These are phyloP conservation scores for Parnassius smintheus DNA, from an alignment of 2,888 invertebrate genomes.

Conservation along the genomic window DNA sequence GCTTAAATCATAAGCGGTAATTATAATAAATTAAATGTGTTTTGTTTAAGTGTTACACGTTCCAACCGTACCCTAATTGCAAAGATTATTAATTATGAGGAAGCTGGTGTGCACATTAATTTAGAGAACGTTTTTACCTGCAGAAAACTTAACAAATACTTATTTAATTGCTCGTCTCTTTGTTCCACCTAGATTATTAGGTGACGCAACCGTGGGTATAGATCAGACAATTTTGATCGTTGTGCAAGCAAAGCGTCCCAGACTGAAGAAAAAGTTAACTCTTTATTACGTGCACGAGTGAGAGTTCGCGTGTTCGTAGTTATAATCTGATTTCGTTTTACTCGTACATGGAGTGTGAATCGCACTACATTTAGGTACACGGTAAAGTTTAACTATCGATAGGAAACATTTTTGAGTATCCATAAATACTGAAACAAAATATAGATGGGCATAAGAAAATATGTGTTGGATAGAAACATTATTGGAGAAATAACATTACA, in stretches of 20 bases:
- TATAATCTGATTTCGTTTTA: slow-evolving; percentile 56
- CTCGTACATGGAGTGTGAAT: slow-evolving; percentile 32
- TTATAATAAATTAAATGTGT: slow-evolving; percentile 25
- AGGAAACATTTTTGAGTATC: too few species aligned
- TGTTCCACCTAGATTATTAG: slow-evolving; percentile 65
- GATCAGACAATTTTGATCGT: slow-evolving; percentile 63
- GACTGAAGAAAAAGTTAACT: slow-evolving; percentile 46
- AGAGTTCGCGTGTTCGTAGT: slow-evolving; percentile 50
- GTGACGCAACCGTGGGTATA: slow-evolving; percentile 63
- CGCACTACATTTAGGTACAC: slow-evolving; percentile 13
- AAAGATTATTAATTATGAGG: slow-evolving; percentile 77
- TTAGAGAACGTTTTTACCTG: slow-evolving; percentile 67
- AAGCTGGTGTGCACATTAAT: slow-evolving; percentile 69
- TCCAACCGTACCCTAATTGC: slow-evolving; percentile 71
- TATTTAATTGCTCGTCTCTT: slow-evolving; percentile 72
- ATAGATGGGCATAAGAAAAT: too few species aligned
- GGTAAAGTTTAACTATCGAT: neutral
- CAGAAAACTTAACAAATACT: slow-evolving; percentile 70
- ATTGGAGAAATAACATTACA: too few species aligned
- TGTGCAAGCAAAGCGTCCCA: slow-evolving; percentile 50
- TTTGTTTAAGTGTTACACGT: slow-evolving; percentile 34
- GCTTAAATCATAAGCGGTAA: slow-evolving; percentile 11
- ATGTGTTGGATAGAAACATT: too few species aligned
- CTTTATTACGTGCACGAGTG: slow-evolving; percentile 43
- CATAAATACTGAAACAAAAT: too few species aligned